These are phyloP conservation scores for Macrobrachium rosenbergii DNA, from an alignment of 1,140 invertebrate genomes.

Conservation along the genomic window DNA sequence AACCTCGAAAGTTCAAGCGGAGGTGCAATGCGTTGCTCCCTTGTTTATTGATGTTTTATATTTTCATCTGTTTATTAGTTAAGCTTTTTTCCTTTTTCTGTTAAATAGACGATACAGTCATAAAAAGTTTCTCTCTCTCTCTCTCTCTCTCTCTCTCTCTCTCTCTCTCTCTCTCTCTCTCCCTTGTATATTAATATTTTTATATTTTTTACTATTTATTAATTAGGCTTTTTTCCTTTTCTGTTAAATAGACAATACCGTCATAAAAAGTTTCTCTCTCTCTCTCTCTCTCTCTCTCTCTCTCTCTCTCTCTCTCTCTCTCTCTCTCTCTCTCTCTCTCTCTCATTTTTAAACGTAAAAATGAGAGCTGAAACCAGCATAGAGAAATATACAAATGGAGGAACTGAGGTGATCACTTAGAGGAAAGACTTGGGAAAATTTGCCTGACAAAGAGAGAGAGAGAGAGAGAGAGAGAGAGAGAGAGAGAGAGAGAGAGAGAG, in stretches of 20 bases:
- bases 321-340: background rate
- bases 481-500: too few relatives aligned
- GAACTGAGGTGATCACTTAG: background rate
- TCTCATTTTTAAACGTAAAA: too few relatives aligned
- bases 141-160: conserved; percentile 15
- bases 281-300: conserved; percentile 37
- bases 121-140: background rate
- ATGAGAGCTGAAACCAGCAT: background rate
- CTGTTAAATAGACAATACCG: too few relatives aligned
- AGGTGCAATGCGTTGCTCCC: too few relatives aligned
- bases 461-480: background rate
- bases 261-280: too few relatives aligned
- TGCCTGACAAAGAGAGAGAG: background rate
- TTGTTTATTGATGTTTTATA: too few relatives aligned
- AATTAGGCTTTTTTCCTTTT: too few relatives aligned
- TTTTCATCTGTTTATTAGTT: too few relatives aligned
- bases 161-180: conserved; percentile 23
- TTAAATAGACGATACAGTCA: too few relatives aligned
- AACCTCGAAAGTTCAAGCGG: too few relatives aligned
- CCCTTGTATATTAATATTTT: background rate
- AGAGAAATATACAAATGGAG: background rate
- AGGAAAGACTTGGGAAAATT: background rate
- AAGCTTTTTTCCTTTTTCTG: too few relatives aligned
- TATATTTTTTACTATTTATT: background rate
- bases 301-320: conserved; percentile 32